A percentile compares a stretch with the other conserved stretches of the same genome.
These are phyloP conservation scores for Encarsia formosa DNA, from an alignment of 2,888 invertebrate genomes.

Conservation along the genomic window DNA sequence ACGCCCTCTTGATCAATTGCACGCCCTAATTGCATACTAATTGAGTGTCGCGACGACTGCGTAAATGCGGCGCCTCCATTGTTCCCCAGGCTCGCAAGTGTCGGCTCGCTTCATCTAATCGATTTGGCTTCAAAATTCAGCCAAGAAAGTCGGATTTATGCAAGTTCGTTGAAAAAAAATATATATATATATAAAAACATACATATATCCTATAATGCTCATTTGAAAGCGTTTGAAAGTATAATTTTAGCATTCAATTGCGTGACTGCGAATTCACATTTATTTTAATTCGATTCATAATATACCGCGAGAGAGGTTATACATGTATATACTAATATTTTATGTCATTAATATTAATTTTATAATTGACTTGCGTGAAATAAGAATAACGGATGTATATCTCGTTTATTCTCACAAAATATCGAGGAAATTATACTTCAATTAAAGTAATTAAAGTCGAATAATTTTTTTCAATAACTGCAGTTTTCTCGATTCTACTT, in stretches of 20 bases:
- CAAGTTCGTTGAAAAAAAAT: background rate
- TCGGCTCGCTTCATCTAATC: too few species aligned
- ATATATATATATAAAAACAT: background rate
- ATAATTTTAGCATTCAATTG: slow-evolving; percentile 10
- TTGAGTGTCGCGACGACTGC: too few species aligned
- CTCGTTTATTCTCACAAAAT: slow-evolving; percentile 20
- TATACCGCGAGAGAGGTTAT: background rate
- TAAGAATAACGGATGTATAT: slow-evolving; percentile 5
- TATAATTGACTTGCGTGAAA: slow-evolving; percentile 25
- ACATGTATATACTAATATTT: too few species aligned
- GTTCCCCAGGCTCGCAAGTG: too few species aligned
- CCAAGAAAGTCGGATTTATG: background rate
- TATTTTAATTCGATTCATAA: slow-evolving; percentile 19
- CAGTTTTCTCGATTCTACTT: slow-evolving; percentile 7
- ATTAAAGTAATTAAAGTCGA: slow-evolving; percentile 23
- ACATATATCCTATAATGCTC: background rate
- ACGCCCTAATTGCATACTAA: too few species aligned
- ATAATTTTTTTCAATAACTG: slow-evolving; percentile 6
- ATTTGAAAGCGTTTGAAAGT: background rate
- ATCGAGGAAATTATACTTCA: slow-evolving; percentile 13
- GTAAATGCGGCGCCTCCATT: too few species aligned
- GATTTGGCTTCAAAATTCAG: too few species aligned
- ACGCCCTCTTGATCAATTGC: too few species aligned
- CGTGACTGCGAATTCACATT: slow-evolving; percentile 20
- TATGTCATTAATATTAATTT: slow-evolving; percentile 26